Percentiles rank a stretch among this genome's conserved stretches.
Conservation (phyloP, 2,113 vertebrate species). For the Rhabdornis inornatus region DNA sequence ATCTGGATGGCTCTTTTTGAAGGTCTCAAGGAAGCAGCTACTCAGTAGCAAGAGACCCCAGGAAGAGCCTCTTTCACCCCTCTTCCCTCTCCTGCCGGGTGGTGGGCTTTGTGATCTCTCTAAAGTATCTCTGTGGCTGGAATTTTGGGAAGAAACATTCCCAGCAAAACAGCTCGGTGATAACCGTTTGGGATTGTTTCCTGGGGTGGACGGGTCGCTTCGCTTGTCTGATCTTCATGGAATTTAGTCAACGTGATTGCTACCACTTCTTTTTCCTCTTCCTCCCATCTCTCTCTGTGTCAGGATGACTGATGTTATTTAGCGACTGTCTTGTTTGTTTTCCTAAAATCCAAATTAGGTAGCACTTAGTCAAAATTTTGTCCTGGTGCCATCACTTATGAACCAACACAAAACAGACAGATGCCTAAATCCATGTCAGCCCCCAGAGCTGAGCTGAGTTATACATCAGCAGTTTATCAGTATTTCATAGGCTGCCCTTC, state of each 20-base stretch:
- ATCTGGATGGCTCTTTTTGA: fast-evolving
- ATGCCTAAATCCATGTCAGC: not conserved
- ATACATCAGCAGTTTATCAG: not conserved
- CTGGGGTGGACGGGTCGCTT: not conserved
- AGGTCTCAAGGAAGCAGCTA: not conserved
- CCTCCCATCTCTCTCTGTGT: not conserved
- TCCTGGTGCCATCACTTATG: not conserved
- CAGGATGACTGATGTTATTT: not conserved
- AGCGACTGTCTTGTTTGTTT: not conserved
- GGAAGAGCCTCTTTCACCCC: not conserved
- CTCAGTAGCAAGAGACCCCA: not conserved
- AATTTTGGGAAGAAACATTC: not conserved
- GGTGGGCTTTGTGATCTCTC: not conserved
- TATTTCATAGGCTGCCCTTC: not conserved
- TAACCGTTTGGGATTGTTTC: not conserved
- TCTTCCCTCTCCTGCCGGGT: not conserved
- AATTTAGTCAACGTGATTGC: fast-evolving
- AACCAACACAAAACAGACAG: not conserved
- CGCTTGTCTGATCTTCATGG: fast-evolving
- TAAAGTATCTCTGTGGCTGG: not conserved
- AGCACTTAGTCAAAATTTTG: not conserved
- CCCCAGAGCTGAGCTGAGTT: not conserved
- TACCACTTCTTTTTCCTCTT: not conserved
- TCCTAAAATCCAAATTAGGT: not conserved
- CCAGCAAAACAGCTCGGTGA: not conserved